Percentiles rank a stretch among this genome's conserved stretches.
Evolutionary conservation across 2,113 vertebrate species (phyloP).

Genomic region (Pipa parva): DNA sequence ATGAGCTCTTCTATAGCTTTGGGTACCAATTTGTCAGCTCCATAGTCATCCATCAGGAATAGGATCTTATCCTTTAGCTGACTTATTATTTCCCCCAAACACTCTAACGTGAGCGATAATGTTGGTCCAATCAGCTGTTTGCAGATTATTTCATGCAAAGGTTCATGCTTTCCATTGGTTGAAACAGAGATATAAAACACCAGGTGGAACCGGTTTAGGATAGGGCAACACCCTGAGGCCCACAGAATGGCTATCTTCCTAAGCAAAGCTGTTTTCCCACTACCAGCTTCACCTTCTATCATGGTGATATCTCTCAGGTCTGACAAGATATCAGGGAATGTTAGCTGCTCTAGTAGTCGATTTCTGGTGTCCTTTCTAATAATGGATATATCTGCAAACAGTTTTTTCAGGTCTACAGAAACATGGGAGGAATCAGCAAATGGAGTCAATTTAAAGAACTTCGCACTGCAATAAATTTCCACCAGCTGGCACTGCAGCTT

Average conservation of each 20-base stretch:
- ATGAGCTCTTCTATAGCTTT: conserved; percentile 41
- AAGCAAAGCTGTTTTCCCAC: conserved; percentile 49
- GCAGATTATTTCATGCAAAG: conserved; percentile 37
- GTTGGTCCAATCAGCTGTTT: conserved; percentile 31
- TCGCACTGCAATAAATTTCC: conserved; percentile 27
- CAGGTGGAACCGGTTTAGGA: conserved; percentile 50
- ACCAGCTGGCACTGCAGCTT: conserved; percentile 34
- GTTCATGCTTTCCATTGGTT: conserved; percentile 11
- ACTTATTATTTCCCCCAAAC: conserved; percentile 26
- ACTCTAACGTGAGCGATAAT: conserved; percentile 27
- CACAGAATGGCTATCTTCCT: conserved; percentile 50
- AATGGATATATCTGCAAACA: conserved; percentile 44
- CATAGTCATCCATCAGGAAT: conserved; percentile 50
- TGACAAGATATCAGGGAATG: conserved; percentile 40
- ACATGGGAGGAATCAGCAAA: conserved; percentile 29
- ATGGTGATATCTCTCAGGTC: conserved; percentile 44
- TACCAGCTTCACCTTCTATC: conserved; percentile 52
- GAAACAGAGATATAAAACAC: conserved; percentile 51
- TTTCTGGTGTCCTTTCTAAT: conserved; percentile 40
- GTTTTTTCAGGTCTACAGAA: conserved; percentile 30
- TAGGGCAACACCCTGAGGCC: conserved; percentile 49
- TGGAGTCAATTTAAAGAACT: conserved; percentile 38
- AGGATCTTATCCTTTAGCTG: conserved; percentile 44
- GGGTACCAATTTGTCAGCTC: conserved; percentile 12
- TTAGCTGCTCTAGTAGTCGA: conserved; percentile 28